These are phyloP conservation scores for Calidris pygmaea DNA, from an alignment of 2,113 vertebrate genomes.

Conservation along the genomic window DNA sequence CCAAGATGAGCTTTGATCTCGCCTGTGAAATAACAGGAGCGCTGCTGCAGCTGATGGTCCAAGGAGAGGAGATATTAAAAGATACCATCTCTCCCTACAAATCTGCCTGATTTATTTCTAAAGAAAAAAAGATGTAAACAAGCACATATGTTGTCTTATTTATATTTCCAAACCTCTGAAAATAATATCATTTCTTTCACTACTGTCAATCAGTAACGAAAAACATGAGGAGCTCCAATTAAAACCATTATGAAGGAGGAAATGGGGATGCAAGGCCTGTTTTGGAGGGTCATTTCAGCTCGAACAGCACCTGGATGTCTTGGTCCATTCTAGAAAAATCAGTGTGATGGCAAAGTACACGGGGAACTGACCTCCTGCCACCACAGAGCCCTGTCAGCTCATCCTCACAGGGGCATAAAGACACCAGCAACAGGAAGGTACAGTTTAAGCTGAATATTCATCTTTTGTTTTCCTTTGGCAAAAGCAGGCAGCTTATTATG, in stretches of 20 bases:
- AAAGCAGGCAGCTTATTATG: background rate
- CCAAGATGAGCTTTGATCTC: background rate
- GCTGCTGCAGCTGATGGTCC: background rate
- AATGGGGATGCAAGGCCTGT: background rate
- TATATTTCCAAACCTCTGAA: background rate
- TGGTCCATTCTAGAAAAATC: background rate
- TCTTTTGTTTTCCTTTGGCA: background rate
- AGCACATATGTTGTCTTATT: background rate
- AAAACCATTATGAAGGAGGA: background rate
- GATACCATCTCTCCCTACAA: background rate
- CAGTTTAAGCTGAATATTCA: background rate
- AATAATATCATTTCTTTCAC: background rate
- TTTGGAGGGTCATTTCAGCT: background rate
- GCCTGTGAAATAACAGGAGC: background rate
- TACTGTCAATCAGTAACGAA: background rate
- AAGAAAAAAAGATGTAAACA: background rate
- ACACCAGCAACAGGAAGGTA: background rate
- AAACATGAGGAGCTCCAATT: background rate
- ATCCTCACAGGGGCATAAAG: background rate
- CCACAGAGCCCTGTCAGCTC: background rate
- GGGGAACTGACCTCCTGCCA: background rate
- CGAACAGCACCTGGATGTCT: background rate
- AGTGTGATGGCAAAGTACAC: background rate
- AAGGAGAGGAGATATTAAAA: background rate
- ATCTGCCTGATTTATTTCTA: background rate